Evolutionary conservation across 2,797 vertebrate species (phyloP).

Genomic region (Labroides dimidiatus): DNA sequence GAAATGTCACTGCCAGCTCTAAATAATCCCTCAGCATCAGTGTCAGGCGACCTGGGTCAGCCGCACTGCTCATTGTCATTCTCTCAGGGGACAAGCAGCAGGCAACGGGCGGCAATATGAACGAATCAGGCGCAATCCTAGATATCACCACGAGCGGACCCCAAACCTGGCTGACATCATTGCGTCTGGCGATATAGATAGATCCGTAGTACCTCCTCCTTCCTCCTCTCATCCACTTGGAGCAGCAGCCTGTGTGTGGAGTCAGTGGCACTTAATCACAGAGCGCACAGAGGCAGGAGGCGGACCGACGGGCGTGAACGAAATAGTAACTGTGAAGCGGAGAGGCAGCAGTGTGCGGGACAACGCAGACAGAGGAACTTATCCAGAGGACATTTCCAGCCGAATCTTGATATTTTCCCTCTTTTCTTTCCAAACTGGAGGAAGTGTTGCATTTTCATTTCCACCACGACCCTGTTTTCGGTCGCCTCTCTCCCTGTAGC

Average conservation of each 20-base stretch:
- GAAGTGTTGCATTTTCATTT: slow-evolving; percentile 2
- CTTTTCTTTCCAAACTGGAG: slow-evolving; percentile 14
- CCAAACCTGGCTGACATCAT: slow-evolving; percentile 86
- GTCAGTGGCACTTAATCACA: slow-evolving; percentile 76
- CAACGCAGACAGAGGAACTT: slow-evolving; percentile 55
- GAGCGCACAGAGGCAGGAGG: slow-evolving; percentile 74
- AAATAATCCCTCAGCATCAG: slow-evolving; percentile 35
- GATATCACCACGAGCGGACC: slow-evolving; percentile 51
- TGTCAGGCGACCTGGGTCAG: slow-evolving; percentile 48
- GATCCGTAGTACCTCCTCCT: slow-evolving; percentile 72
- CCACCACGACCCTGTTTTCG: neutral
- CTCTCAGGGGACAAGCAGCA: slow-evolving; percentile 11
- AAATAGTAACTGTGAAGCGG: slow-evolving; percentile 67
- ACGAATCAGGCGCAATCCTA: slow-evolving; percentile 45
- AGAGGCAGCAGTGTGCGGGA: slow-evolving; percentile 68
- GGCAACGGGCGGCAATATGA: slow-evolving; percentile 22
- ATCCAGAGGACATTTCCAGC: slow-evolving; percentile 17
- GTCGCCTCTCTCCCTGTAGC: slow-evolving; percentile 10
- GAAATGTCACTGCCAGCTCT: slow-evolving; percentile 29
- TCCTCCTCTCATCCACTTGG: slow-evolving; percentile 68
- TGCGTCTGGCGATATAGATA: slow-evolving; percentile 77
- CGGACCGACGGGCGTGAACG: slow-evolving; percentile 76
- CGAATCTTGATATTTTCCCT: neutral
- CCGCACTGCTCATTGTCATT: slow-evolving; percentile 51
- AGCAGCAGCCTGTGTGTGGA: slow-evolving; percentile 61